Conservation (phyloP, 2,797 vertebrate species). For the Nyctibius grandis region DNA sequence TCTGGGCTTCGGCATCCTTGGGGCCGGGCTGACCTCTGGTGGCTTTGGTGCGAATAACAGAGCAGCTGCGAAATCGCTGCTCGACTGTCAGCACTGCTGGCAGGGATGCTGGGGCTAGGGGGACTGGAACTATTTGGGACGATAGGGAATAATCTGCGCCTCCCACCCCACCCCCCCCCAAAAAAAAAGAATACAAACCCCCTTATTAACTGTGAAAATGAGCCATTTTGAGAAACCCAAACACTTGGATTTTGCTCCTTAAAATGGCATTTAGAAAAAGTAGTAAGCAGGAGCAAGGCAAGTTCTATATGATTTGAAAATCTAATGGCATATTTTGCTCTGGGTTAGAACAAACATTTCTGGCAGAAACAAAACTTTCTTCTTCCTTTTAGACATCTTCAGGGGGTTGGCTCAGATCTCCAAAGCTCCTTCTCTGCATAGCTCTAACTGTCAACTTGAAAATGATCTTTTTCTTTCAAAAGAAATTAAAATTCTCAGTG, state of each 20-base stretch:
- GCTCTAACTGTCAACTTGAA: neutral
- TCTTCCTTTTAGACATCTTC: neutral
- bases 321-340: neutral
- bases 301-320: neutral
- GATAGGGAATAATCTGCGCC: neutral
- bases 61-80: neutral
- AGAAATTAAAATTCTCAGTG: neutral
- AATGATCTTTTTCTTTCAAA: neutral
- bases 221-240: neutral
- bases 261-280: neutral
- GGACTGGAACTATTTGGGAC: rapidly evolving
- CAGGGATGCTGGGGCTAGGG: neutral
- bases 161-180: too few species aligned
- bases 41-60: neutral
- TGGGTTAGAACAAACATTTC: neutral
- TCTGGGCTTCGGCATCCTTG: neutral
- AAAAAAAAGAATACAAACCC: neutral
- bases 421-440: neutral
- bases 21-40: neutral
- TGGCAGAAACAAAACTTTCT: neutral
- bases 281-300: neutral
- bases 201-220: neutral
- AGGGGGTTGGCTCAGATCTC: neutral
- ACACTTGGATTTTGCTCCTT: neutral
- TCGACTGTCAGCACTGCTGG: neutral